Conservation (phyloP, 2,888 invertebrate genomes). For the Dolomedes plantarius region DNA sequence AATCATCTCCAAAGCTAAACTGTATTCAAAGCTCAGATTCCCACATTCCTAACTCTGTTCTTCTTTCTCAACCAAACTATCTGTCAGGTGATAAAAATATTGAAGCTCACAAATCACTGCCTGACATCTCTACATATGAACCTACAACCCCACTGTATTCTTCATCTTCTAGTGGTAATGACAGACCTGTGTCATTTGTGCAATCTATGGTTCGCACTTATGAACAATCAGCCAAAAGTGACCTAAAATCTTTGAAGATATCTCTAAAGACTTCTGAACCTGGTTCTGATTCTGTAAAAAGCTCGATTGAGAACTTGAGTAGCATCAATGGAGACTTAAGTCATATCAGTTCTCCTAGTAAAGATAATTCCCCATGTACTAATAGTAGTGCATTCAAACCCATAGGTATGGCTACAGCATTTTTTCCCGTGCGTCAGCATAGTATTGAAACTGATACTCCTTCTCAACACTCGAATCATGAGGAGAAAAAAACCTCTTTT, state of each 20-base stretch:
- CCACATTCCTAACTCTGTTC: constrained; percentile 37
- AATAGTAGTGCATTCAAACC: constrained; percentile 63
- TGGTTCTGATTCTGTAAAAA: constrained; percentile 50
- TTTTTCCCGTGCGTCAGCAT: constrained; percentile 56
- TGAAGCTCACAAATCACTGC: constrained; percentile 62
- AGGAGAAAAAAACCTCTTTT: constrained; percentile 49
- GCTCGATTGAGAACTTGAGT: constrained; percentile 58
- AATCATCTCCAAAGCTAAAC: constrained; percentile 32
- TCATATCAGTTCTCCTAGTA: constrained; percentile 51
- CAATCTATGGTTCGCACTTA: constrained; percentile 63
- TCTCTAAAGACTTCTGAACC: constrained; percentile 32
- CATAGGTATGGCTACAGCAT: constrained; percentile 66
- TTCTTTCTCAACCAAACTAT: constrained; percentile 15
- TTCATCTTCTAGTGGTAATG: constrained; percentile 47
- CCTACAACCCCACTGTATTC: constrained; percentile 50
- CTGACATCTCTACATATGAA: constrained; percentile 55
- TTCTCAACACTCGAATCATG: constrained; percentile 26
- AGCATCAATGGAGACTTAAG: constrained; percentile 58
- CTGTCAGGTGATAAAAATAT: constrained; percentile 43
- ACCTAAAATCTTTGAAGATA: constrained; percentile 27
- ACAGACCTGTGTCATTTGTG: constrained; percentile 59
- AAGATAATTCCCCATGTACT: constrained; percentile 42
- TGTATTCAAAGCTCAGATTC: constrained; percentile 39
- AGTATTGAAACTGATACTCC: constrained; percentile 42
- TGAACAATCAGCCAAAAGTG: constrained; percentile 45